phyloP scores from a whole-genome alignment of 2,113 vertebrate genomes.

The Cacatua alba region DNA sequence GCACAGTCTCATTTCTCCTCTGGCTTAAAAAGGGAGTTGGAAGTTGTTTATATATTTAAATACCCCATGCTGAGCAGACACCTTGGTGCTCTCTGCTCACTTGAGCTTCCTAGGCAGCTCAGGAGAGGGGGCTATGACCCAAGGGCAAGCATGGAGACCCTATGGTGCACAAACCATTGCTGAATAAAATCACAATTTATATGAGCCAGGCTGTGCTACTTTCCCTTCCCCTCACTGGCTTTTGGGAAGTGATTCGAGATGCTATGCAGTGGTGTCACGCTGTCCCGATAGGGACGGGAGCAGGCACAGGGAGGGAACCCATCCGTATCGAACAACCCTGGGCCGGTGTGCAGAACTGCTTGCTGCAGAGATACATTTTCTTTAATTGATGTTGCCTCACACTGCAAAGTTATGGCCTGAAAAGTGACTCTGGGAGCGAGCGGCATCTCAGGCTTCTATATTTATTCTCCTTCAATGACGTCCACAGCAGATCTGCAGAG shows the following conservation, averaged over 20 bases:
- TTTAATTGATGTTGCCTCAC: slow-evolving; percentile 43
- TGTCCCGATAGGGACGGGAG: accelerated
- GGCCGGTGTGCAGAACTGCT: not conserved
- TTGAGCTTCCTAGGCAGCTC: not conserved
- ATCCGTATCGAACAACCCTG: not conserved
- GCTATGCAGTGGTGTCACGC: not conserved
- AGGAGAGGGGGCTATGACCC: not conserved
- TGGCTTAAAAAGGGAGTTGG: not conserved
- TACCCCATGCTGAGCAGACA: not conserved
- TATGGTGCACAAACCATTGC: not conserved
- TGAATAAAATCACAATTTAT: not conserved
- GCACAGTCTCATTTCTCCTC: not conserved
- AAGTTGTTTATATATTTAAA: not conserved
- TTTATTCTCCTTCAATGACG: slow-evolving; percentile 65
- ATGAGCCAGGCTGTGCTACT: accelerated
- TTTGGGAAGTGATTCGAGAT: accelerated
- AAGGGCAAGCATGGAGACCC: accelerated
- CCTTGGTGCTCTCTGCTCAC: accelerated
- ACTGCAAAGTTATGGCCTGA: not conserved
- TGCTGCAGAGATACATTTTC: slow-evolving; percentile 37
- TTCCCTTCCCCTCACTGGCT: not conserved
- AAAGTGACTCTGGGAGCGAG: slow-evolving; percentile 43
- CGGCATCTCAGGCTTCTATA: slow-evolving; percentile 58
- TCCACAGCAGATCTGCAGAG: slow-evolving; percentile 13
- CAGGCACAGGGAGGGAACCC: accelerated